Evolutionary conservation across 2,888 invertebrate genomes (phyloP).

Genomic region (Hirtodrosophila duncani): DNA sequence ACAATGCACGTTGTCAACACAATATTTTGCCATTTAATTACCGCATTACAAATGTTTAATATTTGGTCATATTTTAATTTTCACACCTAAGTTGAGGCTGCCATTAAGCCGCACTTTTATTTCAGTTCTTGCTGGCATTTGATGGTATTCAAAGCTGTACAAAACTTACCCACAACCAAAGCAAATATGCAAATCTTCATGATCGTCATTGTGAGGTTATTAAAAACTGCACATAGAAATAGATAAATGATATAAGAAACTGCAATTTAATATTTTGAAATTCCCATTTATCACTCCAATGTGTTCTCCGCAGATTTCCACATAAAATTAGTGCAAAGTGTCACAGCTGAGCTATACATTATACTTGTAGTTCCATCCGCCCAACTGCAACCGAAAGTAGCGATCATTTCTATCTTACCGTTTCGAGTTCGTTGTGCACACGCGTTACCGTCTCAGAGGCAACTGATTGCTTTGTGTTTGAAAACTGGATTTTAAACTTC

Average conservation of each 20-base stretch:
- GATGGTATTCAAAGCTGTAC: slow-evolving; percentile 37
- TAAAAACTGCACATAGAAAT: slow-evolving; percentile 45
- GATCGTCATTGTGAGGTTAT: slow-evolving; percentile 63
- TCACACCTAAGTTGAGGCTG: neutral
- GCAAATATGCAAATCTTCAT: slow-evolving; percentile 73
- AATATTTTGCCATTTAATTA: slow-evolving; percentile 37
- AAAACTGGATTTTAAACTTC: slow-evolving; percentile 36
- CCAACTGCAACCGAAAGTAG: no score
- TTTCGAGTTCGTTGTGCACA: slow-evolving; percentile 42
- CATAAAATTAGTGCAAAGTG: no score
- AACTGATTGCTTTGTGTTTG: slow-evolving; percentile 31
- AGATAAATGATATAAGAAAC: no score
- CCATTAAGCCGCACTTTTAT: neutral
- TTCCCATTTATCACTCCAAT: slow-evolving; percentile 3
- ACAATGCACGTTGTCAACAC: slow-evolving; percentile 10
- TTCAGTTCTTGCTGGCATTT: slow-evolving; percentile 2
- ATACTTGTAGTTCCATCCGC: no score
- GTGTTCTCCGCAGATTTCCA: slow-evolving; percentile 15
- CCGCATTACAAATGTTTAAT: slow-evolving; percentile 17
- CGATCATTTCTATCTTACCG: slow-evolving; percentile 39
- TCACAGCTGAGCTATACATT: no score
- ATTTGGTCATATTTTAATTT: slow-evolving; percentile 9
- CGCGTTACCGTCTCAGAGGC: slow-evolving; percentile 53
- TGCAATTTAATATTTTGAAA: slow-evolving; percentile 16
- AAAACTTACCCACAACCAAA: slow-evolving; percentile 69